Percentiles rank a stretch among this genome's conserved stretches.
These are phyloP conservation scores for Ericerus pela DNA, from an alignment of 1,140 invertebrate species.

Conservation along the genomic window DNA sequence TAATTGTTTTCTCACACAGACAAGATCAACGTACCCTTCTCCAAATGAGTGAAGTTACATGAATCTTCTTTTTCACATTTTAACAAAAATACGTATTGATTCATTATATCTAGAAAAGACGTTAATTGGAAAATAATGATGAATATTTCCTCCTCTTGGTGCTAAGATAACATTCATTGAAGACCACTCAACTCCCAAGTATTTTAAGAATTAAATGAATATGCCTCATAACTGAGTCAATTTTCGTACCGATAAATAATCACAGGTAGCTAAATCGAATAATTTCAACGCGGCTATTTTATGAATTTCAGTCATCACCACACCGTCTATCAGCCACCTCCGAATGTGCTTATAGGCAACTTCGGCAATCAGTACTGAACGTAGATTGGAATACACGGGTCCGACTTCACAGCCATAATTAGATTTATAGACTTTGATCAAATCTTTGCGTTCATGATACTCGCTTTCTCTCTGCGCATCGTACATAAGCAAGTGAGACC, in stretches of 20 bases:
- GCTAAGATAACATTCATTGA: no score
- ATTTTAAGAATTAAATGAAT: no score
- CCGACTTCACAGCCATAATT: slow-evolving; percentile 40
- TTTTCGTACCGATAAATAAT: slow-evolving; percentile 51
- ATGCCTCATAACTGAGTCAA: no score
- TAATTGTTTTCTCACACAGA: no score
- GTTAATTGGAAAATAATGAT: no score
- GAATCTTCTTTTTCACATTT: no score
- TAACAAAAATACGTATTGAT: no score
- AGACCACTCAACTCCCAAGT: no score
- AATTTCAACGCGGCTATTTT: slow-evolving; percentile 43
- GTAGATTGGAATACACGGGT: slow-evolving; percentile 39
- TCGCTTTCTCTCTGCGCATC: slow-evolving; percentile 35
- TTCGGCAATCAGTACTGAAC: slow-evolving; percentile 46
- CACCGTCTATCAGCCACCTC: slow-evolving; percentile 32
- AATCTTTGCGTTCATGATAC: slow-evolving; percentile 41
- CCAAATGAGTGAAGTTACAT: no score
- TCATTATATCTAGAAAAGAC: no score
- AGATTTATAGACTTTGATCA: slow-evolving; percentile 41
- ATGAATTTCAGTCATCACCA: slow-evolving; percentile 40
- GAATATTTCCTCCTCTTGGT: no score
- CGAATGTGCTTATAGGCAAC: slow-evolving; percentile 50
- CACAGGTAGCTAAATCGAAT: slow-evolving; percentile 46
- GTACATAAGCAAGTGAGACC: slow-evolving; percentile 41
- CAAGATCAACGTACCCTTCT: no score